Base-by-base conservation (phyloP, 2,113 vertebrate genomes). In the Callipepla californica region DNA sequence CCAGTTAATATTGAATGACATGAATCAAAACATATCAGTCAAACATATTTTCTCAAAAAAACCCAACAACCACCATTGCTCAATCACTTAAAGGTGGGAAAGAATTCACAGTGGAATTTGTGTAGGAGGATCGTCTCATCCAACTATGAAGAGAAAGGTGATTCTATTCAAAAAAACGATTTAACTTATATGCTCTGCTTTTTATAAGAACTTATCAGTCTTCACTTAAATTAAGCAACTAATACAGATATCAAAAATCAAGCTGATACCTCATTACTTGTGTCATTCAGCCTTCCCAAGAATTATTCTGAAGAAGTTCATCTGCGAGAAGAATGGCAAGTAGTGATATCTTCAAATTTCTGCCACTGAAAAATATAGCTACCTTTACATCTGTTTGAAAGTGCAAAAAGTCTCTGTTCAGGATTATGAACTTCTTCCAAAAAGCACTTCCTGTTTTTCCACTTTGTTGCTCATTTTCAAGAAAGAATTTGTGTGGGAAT, bases 1-100 rank as follows among this genome's bases (percentile, higher is more conserved):
- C 28, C 32, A 59, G 13, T 87, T 92, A 82, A 50, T 40, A 53
- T 42, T 51, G 50, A 93, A 57, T 62, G 58, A 62, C 66, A 42
- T 57, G 70, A 69, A 47, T 85, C 50, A 91, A 87, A 95, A 91
- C 55, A 92, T 63, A 76, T 86, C 76, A 93, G 25, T 84, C 53
- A 89, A 47, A 61, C 57, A 50, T 12, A 53, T 28, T 70, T 95
- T n/a, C 53, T 80, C 40, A 61, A 63, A 30, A 38, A 67, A 61
- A 42, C 21, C 16, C 53, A 57, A 57, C 50, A 10, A 23, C 36
- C 11, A 21, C 36, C 13, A 16, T 65, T 75, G 22, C 66, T 87
- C 58, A 85, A 8, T 61, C 66, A 61, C n/a, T 58, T 48, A 67
- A 91, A 68, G 36, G 21, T 48, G 36, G 58, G 32, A 79, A 89